Base-by-base conservation (phyloP, 2,113 vertebrate species). In the Phyllostomus discolor region DNA sequence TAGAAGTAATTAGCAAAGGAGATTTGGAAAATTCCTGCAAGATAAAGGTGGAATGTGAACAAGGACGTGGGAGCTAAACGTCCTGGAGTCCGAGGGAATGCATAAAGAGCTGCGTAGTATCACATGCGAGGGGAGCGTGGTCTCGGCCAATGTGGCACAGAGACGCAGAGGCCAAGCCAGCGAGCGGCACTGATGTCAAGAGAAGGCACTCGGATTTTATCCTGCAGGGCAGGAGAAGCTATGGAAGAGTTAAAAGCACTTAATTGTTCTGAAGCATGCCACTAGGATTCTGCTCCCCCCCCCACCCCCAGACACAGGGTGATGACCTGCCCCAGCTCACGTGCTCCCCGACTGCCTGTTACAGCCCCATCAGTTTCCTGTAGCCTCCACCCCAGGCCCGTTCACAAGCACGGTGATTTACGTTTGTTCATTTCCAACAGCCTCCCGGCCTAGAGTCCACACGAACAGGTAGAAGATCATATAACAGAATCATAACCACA, bases 401-500 rank as follows among this genome's bases (percentile, higher is more conserved):
- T 10, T 84, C 59, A 57, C 15, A 28, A 76, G 59, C 59, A 46
- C 2, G 78, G 33, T 88, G 73, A 72, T 78, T 95, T 80, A 69
- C 33, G 46, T 38, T 50, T 78, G 4, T 26, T 88, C 15, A 28
- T 81, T 92, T 95, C 91, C 82, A 85, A 38, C 54, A 82, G 88
- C n/a, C 57, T 88, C 41, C 64, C 24, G 48, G 80, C 52, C 62
- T 90, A 54, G 76, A 76, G 73, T 79, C 81, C 43, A 38, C 33
- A 69, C n/a, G 54, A 95, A 80, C 81, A 96, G 24, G 12, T 17
- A 80, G 43, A 79, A 43, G 35, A 93, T 89, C 79, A 52, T 43
- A 43, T 89, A 91, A 95, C 79, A 95, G 96, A 94, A 87, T 83
- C 75, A 89, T 76, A 93, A 80, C 83, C 64, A 93, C 52, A 75